Percentiles rank a stretch among this genome's conserved stretches.
Evolutionary conservation across 2,797 vertebrate genomes (phyloP).

Genomic region (Sebastiscus albofasciatus): DNA sequence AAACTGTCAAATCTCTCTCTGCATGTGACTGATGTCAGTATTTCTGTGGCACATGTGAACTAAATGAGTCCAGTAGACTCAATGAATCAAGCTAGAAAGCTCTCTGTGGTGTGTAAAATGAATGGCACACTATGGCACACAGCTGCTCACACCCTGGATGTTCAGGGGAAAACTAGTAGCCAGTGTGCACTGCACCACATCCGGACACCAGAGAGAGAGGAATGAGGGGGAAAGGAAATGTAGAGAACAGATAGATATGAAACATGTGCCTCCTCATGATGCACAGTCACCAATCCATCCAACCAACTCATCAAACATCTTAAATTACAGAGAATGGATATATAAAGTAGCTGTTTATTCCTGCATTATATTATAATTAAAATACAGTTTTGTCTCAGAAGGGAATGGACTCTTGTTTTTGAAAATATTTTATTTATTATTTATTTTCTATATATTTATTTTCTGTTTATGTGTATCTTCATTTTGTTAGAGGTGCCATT

Average conservation of each 20-base stretch:
- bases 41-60: fast-evolving
- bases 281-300: background rate
- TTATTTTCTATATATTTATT: too few relatives aligned
- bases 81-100: background rate
- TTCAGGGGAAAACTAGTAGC: background rate
- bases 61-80: fast-evolving
- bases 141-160: background rate
- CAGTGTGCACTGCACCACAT: conserved; percentile 10
- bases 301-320: background rate
- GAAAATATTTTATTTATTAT: too few relatives aligned
- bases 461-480: too few relatives aligned
- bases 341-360: background rate
- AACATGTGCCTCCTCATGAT: background rate
- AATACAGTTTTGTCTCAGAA: background rate
- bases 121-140: background rate
- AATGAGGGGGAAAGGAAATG: conserved; percentile 2
- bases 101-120: background rate
- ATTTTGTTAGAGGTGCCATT: too few relatives aligned
- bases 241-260: background rate
- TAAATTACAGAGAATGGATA: background rate
- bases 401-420: too few relatives aligned
- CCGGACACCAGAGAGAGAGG: background rate
- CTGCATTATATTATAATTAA: background rate
- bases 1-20: background rate
- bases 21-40: too few relatives aligned